These are phyloP conservation scores for Neolamprologus sp. DNA, from an alignment of 2,113 vertebrate species.

Conservation along the genomic window DNA sequence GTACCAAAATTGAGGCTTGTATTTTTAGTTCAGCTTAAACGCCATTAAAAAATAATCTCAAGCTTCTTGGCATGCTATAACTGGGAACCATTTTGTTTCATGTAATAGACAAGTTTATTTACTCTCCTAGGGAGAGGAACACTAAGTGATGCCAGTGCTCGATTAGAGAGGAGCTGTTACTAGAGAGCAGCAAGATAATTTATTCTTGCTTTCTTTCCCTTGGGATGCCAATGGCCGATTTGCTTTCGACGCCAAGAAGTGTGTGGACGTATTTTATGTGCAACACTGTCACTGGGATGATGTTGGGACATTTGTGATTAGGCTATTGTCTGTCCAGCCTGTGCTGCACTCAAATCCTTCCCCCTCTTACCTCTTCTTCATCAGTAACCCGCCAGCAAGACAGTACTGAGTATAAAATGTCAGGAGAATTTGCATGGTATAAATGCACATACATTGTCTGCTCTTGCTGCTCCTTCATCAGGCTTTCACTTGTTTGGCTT, in stretches of 20 bases:
- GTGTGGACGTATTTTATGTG: neutral
- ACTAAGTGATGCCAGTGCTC: slow-evolving; percentile 33
- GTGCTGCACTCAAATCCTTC: neutral
- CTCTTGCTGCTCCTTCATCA: neutral
- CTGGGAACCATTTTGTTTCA: slow-evolving; percentile 45
- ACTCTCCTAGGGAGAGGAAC: slow-evolving; percentile 39
- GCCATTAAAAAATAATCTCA: slow-evolving; percentile 39
- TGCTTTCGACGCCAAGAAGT: neutral
- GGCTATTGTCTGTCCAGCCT: slow-evolving; percentile 33
- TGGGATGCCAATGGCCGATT: slow-evolving; percentile 5
- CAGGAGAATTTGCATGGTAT: slow-evolving; percentile 47
- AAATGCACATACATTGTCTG: slow-evolving; percentile 35
- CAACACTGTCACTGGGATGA: neutral
- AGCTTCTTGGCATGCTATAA: slow-evolving; percentile 16
- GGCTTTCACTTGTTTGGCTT: neutral
- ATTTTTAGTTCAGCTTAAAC: slow-evolving; percentile 33
- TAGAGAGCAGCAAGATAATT: slow-evolving; percentile 51
- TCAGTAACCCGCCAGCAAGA: slow-evolving; percentile 9
- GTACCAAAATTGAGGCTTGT: neutral
- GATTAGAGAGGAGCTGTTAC: slow-evolving; percentile 55
- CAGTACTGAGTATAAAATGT: slow-evolving; percentile 35
- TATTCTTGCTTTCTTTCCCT: slow-evolving; percentile 34
- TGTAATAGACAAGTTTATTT: slow-evolving; percentile 59
- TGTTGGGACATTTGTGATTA: slow-evolving; percentile 15
- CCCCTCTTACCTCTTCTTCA: neutral